Evolutionary conservation across 2,797 vertebrate species (phyloP).

Genomic region (Eptatretus atami): DNA sequence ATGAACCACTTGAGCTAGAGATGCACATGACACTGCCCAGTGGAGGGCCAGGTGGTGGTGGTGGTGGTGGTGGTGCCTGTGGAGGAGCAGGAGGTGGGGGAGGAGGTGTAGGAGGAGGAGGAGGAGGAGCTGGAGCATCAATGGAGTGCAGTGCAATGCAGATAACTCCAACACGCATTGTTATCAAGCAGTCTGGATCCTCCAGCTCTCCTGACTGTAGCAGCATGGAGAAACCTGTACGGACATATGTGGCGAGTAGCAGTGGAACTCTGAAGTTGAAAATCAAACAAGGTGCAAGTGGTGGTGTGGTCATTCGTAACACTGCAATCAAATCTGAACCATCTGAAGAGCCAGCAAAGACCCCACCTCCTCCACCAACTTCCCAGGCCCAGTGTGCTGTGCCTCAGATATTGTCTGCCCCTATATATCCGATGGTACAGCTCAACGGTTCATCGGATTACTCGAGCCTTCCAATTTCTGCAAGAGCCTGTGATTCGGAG

Average conservation of each 20-base stretch:
- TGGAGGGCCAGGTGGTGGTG: too few species aligned
- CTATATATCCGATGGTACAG: conserved; percentile 10
- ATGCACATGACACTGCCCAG: too few species aligned
- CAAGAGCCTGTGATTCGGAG: not conserved
- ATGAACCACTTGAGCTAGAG: too few species aligned
- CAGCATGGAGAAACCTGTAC: conserved; percentile 47
- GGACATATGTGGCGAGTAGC: conserved; percentile 65
- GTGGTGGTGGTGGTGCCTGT: not conserved
- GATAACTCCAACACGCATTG: conserved; percentile 1
- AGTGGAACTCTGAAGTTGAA: conserved; percentile 64
- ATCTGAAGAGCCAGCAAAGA: conserved; percentile 41
- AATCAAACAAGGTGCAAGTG: conserved; percentile 71
- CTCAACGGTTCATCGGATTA: conserved; percentile 12
- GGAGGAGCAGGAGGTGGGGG: not conserved
- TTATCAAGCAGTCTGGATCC: conserved; percentile 4
- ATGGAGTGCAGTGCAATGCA: conserved; percentile 1
- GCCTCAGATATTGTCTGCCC: conserved; percentile 7
- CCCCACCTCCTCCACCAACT: conserved; percentile 12
- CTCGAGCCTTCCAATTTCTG: not conserved
- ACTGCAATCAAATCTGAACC: conserved; percentile 19
- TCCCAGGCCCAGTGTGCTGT: conserved; percentile 13
- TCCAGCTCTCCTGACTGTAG: conserved; percentile 24
- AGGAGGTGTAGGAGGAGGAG: not conserved
- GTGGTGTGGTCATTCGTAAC: conserved; percentile 73
- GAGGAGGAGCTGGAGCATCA: not conserved